Percentiles rank a stretch among this genome's conserved stretches.
Conservation (phyloP, 1,140 invertebrate genomes). For the Aphis craccivora region DNA sequence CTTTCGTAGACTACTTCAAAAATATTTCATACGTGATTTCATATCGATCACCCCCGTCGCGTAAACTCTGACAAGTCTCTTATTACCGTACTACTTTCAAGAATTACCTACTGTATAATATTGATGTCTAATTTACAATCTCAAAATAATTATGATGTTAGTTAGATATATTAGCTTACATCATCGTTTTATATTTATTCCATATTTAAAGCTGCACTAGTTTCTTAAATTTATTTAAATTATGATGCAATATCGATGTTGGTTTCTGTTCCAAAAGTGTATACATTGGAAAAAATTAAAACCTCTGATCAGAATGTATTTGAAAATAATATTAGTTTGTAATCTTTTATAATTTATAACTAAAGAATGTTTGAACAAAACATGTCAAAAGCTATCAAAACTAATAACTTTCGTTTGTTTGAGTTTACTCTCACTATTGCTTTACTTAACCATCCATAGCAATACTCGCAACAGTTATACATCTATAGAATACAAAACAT, state of each 20-base stretch:
- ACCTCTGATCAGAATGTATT: background rate
- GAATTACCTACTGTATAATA: too few relatives aligned
- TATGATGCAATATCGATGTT: too few relatives aligned
- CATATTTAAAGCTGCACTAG: background rate
- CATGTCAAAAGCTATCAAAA: background rate
- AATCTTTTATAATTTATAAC: background rate
- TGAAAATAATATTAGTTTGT: too few relatives aligned
- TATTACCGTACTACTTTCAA: too few relatives aligned
- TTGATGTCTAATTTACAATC: too few relatives aligned
- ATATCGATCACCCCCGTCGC: too few relatives aligned
- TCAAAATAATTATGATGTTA: too few relatives aligned
- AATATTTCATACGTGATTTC: too few relatives aligned
- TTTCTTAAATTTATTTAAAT: background rate
- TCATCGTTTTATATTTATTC: background rate
- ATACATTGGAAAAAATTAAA: background rate
- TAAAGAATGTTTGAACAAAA: background rate
- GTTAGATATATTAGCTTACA: background rate
- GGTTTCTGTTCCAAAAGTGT: background rate
- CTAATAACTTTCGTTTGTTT: background rate
- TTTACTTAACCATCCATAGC: background rate
- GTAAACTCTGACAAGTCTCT: too few relatives aligned
- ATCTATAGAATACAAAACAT: background rate
- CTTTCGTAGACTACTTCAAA: too few relatives aligned
- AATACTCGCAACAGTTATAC: background rate
- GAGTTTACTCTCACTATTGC: background rate